Evolutionary conservation across 2,888 invertebrate genomes (phyloP), one percentile per base, ranked within the genome.

Genomic region (Aquatica leii): DNA sequence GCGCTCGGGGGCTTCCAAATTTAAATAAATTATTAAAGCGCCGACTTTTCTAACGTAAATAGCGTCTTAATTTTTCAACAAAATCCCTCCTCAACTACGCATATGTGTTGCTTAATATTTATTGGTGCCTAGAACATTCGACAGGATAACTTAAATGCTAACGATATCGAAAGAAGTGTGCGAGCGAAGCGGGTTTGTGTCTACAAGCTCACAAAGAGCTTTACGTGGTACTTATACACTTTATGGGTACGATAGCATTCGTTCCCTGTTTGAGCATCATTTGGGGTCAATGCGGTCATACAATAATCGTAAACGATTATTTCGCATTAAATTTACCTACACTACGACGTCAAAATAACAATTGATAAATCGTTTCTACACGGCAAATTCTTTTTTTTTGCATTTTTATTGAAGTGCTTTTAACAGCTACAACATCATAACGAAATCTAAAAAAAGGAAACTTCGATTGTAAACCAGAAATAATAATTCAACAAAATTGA

Each of bases 211-310:
- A 70, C 67, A 72, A 74, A 74, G 70, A 74, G 73, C 73, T 66
- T 70, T 73, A 71, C 69, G 72, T 72, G 68, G 69, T 73, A 64
- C 72, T 67, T 62, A 49, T 58, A 56, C 65, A 72, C 62, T 74
- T 73, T 73, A 73, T 69, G 71, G 68, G 65, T 67, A 65, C 59
- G 72, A 73, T 73, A 66, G 69, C 63, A 46, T 46, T 46, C 58
- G 58, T 62, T 66, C 55, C 59, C 55, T 59, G 65, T 66, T 62
- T 54, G 59, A 62, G 54, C 60, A 59, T 55, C 54, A 50, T 62
- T 51, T 51, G 41, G 59, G 65, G 65, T 66, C 65, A 66, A 21
- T 31, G 62, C 59, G 65, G 65, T 66, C 65, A 62, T 62, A 55
- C 51, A 61, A 62, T 58, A 66, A 66, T 59, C 59, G 65, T 66